phyloP scores from a whole-genome alignment of 2,113 vertebrate genomes.

The Corapipo altera region DNA sequence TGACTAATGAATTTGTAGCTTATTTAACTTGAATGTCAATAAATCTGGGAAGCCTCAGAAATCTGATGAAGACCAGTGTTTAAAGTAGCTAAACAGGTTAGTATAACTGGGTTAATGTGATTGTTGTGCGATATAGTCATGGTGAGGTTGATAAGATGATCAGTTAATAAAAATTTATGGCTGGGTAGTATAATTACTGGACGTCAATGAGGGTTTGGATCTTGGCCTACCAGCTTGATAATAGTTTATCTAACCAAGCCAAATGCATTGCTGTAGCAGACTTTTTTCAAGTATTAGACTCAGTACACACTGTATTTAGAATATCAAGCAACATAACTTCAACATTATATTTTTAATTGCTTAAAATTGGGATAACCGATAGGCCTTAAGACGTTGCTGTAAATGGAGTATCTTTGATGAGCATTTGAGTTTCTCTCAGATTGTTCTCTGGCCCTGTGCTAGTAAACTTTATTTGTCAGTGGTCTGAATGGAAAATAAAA shows the following conservation, averaged over 20 bases:
- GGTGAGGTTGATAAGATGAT: neutral
- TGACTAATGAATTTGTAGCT: neutral
- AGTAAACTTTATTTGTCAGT: neutral
- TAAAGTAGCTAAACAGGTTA: neutral
- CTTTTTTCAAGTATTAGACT: neutral
- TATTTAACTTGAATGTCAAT: neutral
- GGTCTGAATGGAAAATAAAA: neutral
- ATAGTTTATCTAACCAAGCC: neutral
- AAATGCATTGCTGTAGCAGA: neutral
- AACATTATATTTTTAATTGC: neutral
- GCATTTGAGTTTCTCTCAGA: neutral
- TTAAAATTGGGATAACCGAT: neutral
- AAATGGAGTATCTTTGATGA: neutral
- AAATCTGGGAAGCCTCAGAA: neutral
- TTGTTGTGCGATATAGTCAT: neutral
- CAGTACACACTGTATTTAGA: neutral
- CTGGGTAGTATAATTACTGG: neutral
- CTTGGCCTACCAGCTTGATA: neutral
- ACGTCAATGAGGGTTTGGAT: neutral
- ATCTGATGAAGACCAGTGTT: neutral
- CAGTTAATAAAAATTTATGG: neutral
- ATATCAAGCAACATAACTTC: neutral
- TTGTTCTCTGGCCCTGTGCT: neutral
- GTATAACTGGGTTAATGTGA: neutral
- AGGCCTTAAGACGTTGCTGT: neutral